Evolutionary conservation across 2,113 vertebrate genomes (phyloP), one percentile per base, ranked within the genome.

Genomic region (Oceanodroma tethys): DNA sequence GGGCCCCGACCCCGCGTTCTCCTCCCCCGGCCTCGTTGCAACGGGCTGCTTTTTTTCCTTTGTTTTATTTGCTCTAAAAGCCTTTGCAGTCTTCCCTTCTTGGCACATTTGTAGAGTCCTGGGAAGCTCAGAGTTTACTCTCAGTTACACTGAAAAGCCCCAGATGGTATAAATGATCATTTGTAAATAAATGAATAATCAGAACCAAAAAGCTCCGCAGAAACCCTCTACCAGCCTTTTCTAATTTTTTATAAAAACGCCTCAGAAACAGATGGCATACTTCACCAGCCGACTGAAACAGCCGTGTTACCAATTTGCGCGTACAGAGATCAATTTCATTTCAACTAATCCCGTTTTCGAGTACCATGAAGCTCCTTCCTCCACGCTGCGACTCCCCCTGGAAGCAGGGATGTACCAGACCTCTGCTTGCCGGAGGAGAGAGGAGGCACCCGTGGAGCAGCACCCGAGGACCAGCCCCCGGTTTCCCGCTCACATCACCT

Each of bases 101-200:
- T 97, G 96, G 94, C 96, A 95, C 63, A 78, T 90, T 92, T 85
- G 52, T 62, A 72, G 95, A 94, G 96, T 95, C 96, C 94, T 90
- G 96, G 93, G 97, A 98, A 96, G 95, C 97, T 95, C 95, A 88
- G 86, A 84, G 90, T 90, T 96, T 97, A 95, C 89, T 96, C 92
- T 83, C 56, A 89, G 90, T 96, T 94, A 89, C 32, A 48, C 58
- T 95, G 93, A 97, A 97, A 94, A 96, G 32, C 80, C 55, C 80
- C 90, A 97, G 93, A 93, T 95, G 93, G 95, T 95, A 92, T 68
- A 95, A 96, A 98, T 95, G 93, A 95, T 97, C 60, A 7, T 68
- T 94, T 92, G 95, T 94, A 96, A 97, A 93, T 78, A 98, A 97
- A 97, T 65, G 79, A 92, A 90, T 87, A 91, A 92, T 93, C 38